Percentiles rank a stretch among this genome's conserved stretches.
Evolutionary conservation across 2,888 invertebrate species (phyloP).

Genomic region (Agonopterix arenella): DNA sequence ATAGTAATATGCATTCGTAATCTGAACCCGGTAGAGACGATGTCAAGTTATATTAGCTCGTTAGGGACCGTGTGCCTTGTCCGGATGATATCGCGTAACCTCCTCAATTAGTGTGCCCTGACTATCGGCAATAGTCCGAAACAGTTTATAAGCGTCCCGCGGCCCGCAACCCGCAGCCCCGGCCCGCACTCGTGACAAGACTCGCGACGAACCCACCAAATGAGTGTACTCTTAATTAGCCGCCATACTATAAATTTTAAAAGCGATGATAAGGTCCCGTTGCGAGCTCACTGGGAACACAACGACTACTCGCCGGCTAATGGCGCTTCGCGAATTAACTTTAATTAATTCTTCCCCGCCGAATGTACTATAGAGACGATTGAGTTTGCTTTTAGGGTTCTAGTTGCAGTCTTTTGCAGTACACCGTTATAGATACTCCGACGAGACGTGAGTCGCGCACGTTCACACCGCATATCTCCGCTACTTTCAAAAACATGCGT

Average conservation of each 20-base stretch:
- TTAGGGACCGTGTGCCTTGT: slow-evolving; percentile 43
- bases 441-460: too few species aligned
- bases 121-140: slow-evolving; percentile 52
- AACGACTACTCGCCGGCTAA: slow-evolving; percentile 31
- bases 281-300: slow-evolving; percentile 36
- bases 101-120: slow-evolving; percentile 56
- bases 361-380: slow-evolving; percentile 12
- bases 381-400: background rate
- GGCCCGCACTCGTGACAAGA: slow-evolving; percentile 46
- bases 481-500: too few species aligned
- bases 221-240: slow-evolving; percentile 66
- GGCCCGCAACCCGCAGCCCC: slow-evolving; percentile 4
- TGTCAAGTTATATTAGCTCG: slow-evolving; percentile 45
- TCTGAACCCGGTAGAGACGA: slow-evolving; percentile 21
- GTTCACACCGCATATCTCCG: too few species aligned
- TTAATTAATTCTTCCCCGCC: slow-evolving; percentile 57
- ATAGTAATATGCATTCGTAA: slow-evolving; percentile 7
- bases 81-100: slow-evolving; percentile 53
- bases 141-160: slow-evolving; percentile 26
- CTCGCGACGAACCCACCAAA: slow-evolving; percentile 43
- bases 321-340: slow-evolving; percentile 53
- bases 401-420: too few species aligned
- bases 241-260: slow-evolving; percentile 68
- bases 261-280: slow-evolving; percentile 67
- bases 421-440: too few species aligned